phyloP scores from a whole-genome alignment of 2,113 vertebrate species.

The Nothocercus nigrocapillus region DNA sequence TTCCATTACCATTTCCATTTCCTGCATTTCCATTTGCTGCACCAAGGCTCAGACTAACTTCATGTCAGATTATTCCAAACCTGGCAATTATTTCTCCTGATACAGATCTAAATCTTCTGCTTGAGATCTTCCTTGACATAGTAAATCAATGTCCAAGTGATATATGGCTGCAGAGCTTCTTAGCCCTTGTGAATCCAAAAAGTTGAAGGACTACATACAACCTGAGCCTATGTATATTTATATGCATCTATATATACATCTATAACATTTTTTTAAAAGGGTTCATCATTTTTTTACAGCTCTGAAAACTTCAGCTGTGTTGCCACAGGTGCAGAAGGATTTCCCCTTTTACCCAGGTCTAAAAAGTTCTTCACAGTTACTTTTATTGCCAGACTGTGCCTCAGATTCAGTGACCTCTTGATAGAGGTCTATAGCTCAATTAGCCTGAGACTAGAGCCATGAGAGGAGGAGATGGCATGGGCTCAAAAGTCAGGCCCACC shows the following conservation, averaged over 20 bases:
- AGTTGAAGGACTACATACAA: neutral
- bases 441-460: neutral
- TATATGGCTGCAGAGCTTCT: neutral
- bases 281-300: neutral
- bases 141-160: neutral
- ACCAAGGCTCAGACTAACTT: neutral
- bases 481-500: neutral
- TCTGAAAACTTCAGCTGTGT: neutral
- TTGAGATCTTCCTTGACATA: neutral
- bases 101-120: neutral
- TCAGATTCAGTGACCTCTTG: neutral
- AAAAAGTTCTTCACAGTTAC: neutral
- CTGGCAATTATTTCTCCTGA: neutral
- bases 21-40: neutral
- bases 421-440: neutral
- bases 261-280: neutral
- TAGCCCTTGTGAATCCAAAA: neutral
- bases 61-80: neutral
- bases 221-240: neutral
- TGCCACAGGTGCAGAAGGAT: neutral
- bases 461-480: neutral
- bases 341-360: neutral
- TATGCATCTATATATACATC: neutral
- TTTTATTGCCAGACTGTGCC: neutral
- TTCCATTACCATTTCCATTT: constrained; percentile 42